A percentile compares a stretch with the other conserved stretches of the same genome.
phyloP scores from a whole-genome alignment of 2,797 vertebrate genomes.

The Lepus oiostolus region DNA sequence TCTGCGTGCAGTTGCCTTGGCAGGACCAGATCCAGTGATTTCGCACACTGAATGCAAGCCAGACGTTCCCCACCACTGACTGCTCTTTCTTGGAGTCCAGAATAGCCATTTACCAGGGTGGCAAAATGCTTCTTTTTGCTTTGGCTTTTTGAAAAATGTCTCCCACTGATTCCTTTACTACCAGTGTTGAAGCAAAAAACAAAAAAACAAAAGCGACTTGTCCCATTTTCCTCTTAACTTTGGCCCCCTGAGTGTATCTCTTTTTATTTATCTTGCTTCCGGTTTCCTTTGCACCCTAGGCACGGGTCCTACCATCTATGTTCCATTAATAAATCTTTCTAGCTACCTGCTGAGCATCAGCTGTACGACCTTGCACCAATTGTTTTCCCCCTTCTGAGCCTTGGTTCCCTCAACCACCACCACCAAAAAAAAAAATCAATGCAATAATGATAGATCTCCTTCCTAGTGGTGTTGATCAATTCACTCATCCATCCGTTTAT shows the following conservation, averaged over 20 bases:
- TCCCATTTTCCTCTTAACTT: background rate
- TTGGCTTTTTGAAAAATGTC: background rate
- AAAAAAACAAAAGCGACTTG: too few species aligned
- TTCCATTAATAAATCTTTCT: background rate
- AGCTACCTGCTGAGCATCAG: background rate
- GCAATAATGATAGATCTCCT: background rate
- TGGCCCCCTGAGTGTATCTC: background rate
- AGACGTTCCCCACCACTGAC: background rate
- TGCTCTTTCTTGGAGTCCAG: background rate
- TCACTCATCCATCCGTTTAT: background rate
- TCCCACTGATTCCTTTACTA: background rate
- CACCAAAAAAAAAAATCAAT: too few species aligned
- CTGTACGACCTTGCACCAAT: background rate
- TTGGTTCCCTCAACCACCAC: background rate
- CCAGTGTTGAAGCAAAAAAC: background rate
- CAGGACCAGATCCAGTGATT: too few species aligned
- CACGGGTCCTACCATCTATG: background rate
- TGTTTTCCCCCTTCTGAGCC: background rate
- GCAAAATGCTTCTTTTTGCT: background rate
- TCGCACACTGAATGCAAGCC: too few species aligned
- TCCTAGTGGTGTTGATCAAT: background rate
- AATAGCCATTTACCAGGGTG: background rate
- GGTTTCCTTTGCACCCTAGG: background rate
- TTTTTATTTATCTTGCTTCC: background rate
- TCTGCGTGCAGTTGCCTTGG: too few species aligned